Percentiles rank a stretch among this genome's conserved stretches.
These are phyloP conservation scores for Thumatha senex DNA, from an alignment of 2,888 invertebrate genomes.

Conservation along the genomic window DNA sequence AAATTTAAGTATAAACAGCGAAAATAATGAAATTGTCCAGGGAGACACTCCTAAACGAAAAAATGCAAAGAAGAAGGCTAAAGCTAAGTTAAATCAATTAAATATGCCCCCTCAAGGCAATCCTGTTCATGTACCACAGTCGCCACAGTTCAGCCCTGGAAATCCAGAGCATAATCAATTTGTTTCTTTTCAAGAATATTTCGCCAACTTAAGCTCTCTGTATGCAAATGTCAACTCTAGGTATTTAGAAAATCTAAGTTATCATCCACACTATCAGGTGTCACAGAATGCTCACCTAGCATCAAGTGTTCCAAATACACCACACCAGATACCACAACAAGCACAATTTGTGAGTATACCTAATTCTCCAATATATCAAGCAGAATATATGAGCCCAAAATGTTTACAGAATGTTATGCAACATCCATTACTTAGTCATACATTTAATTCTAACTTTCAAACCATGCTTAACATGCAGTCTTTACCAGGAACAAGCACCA, in stretches of 20 bases:
- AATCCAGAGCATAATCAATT: constrained; percentile 26
- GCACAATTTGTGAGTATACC: constrained; percentile 36
- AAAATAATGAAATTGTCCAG: constrained; percentile 33
- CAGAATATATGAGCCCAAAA: constrained; percentile 48
- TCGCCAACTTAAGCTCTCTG: constrained; percentile 52
- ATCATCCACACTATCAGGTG: constrained; percentile 67
- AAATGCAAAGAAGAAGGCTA: constrained; percentile 61
- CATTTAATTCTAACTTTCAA: constrained; percentile 34
- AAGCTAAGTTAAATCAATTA: constrained; percentile 53
- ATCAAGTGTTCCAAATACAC: constrained; percentile 50
- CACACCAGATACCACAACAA: constrained; percentile 29
- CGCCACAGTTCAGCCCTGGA: constrained; percentile 19
- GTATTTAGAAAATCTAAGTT: constrained; percentile 65
- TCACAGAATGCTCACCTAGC: constrained; percentile 45
- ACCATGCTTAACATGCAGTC: not conserved
- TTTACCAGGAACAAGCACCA: constrained; percentile 10
- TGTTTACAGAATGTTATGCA: constrained; percentile 71
- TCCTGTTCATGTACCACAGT: constrained; percentile 27
- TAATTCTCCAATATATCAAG: constrained; percentile 38
- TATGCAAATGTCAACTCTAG: constrained; percentile 61
- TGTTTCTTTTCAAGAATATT: constrained; percentile 56
- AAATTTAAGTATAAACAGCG: constrained; percentile 43
- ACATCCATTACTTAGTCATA: constrained; percentile 66
- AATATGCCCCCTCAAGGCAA: constrained; percentile 44
- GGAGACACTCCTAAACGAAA: constrained; percentile 51